phyloP scores from a whole-genome alignment of 1,140 invertebrate genomes.

The Aricia agestis region DNA sequence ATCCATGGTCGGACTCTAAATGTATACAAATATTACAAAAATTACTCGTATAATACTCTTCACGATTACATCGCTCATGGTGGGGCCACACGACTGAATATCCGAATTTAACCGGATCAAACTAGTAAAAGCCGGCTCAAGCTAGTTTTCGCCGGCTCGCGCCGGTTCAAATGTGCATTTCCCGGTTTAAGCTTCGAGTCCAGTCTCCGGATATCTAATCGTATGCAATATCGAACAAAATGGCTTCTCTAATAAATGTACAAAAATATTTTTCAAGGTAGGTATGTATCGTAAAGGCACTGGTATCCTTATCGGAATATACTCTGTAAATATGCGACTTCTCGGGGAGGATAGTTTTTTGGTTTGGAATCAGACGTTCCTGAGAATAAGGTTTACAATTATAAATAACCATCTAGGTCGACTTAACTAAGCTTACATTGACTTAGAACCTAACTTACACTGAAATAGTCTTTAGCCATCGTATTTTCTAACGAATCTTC shows the following conservation, averaged over 20 bases:
- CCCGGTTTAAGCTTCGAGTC: constrained; percentile 8
- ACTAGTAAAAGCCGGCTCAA: background rate
- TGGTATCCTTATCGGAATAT: constrained; percentile 62
- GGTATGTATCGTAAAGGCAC: constrained; percentile 74
- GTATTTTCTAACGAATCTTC: constrained; percentile 70
- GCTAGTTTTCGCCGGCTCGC: background rate
- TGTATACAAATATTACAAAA: constrained; percentile 7
- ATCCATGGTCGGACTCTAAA: background rate
- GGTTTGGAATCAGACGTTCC: constrained; percentile 66
- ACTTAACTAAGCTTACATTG: constrained; percentile 64
- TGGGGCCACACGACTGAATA: background rate
- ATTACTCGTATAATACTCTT: background rate
- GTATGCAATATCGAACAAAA: constrained; percentile 36
- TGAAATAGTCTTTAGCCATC: constrained; percentile 72
- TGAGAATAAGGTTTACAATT: constrained; percentile 66
- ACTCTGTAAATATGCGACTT: constrained; percentile 54
- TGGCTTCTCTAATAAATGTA: constrained; percentile 57
- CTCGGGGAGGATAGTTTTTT: constrained; percentile 61
- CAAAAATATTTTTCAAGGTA: constrained; percentile 72
- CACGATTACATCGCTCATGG: background rate
- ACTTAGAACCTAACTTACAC: constrained; percentile 61
- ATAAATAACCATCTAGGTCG: constrained; percentile 70
- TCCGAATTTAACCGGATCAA: background rate
- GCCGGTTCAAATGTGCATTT: background rate
- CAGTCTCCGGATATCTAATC: constrained; percentile 34